Evolutionary conservation across 2,113 vertebrate species (phyloP), one percentile per base, ranked within the genome.

Genomic region (Hassar affinis): DNA sequence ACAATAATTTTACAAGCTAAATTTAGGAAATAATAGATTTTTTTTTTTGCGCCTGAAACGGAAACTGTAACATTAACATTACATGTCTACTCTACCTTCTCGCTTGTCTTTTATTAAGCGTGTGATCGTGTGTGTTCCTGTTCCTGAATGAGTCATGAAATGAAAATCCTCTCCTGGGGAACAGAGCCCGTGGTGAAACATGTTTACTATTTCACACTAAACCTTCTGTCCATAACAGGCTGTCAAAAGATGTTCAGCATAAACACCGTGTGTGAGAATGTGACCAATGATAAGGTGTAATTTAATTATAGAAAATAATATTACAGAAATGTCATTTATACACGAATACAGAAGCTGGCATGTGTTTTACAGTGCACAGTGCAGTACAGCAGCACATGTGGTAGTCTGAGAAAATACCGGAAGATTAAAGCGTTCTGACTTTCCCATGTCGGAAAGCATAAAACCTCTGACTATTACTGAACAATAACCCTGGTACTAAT

Each of bases 141-240:
- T 74, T 38, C 68, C 54, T 82, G 80, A n/a, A 69, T 11, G 35
- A 27, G 17, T 27, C 38, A 18, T 72, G 66, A 47, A 81, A 59
- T 72, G 66, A 1, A 47, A 72, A 30, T 61, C 61, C 15, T 42
- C 68, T 49, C 49, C 33, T 3, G 45, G 25, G 12, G 38, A 45
- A 71, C 17, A 1, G 47, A 78, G 54, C 61, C 35, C 11, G 33
- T 15, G 18, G 57, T 12, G 20, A 47, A n/a, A 49, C 72, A 68
- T 51, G 30, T 57, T 77, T 77, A 27, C 61, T 82, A 51, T 33
- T 78, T 57, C 52, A 69, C 25, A 68, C 84, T 71, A 81, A 80
- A 83, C 56, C 74, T 77, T 52, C 78, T 84, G 82, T 84, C 25
- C 15, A 42, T 78, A 83, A 52, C 86, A 33, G 54, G 45, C 84